Base-by-base conservation (phyloP, 2,113 vertebrate genomes). In the Otus sunia region DNA sequence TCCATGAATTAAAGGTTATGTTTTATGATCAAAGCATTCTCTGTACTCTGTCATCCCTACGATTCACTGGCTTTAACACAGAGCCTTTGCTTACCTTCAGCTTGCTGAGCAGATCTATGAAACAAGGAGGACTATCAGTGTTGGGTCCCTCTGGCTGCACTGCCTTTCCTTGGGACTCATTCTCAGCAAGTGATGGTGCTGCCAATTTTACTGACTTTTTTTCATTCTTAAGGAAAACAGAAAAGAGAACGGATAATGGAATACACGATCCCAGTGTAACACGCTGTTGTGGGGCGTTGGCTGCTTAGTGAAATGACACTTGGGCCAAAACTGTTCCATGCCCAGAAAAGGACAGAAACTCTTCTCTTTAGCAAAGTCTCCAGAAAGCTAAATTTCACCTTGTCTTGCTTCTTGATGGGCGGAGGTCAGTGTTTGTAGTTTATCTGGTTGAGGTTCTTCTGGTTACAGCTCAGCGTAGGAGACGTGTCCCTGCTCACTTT, bases 41-140 rank as follows among this genome's bases (percentile, higher is more conserved):
- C 7, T 69, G 69, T 53, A 4, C 26, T 53, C 37, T 79, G 32
- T 52, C 36, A 49, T 49, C 71, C 13, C 6, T 20, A 0, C 0
- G 1, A 17, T 50, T 85, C 32, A 6, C 49, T 15, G 41, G 45
- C 59, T 41, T 60, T 18, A 36, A 12, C 32, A 45, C 25, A 13
- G 45, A 58, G 68, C 55, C 68, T 52, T 62, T 83, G 29, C 75
- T 27, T 37, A 4, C 23, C 58, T 64, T 83, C 11, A 37, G 39
- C 27, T 59, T 47, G 39, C 71, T 49, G 45, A 43, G 45, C 74
- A 75, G 69, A 19, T 32, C 39, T 30, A 3, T 9, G 66, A 50
- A 26, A 15, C 0, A 0, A 71, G 59, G 64, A 82, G 17, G 41
- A 12, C 29, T 26, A 1, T 53, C 41, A 60, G 11, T 22, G 5